Base-by-base conservation (phyloP, 2,113 vertebrate genomes). In the Menidia beryllina region DNA sequence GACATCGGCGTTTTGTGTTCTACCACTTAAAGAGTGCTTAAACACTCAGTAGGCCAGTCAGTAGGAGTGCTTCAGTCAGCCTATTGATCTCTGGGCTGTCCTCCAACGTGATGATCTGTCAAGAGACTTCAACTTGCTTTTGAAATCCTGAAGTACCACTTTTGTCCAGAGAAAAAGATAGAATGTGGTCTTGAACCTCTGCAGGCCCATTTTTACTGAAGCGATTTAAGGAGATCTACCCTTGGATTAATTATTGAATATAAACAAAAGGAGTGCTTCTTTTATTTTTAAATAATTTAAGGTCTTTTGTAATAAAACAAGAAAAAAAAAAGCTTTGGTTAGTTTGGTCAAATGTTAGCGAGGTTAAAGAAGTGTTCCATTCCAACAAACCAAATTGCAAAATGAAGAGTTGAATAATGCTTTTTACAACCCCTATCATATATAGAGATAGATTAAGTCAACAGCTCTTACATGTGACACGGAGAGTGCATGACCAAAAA, bases 21-120 rank as follows among this genome's bases (percentile, higher is more conserved):
- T 24, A 39, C 45, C n/a, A 45, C 65, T 24, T 61, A 4, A 58
- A 65, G 20, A 50, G 63, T 19, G 59, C 36, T 75, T 60, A 60
- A 60, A 67, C 17, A 7, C 41, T 23, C n/a, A n/a, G n/a, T n/a
- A n/a, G n/a, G 57, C 58, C 54, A 8, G 70, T 77, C 73, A 57
- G 51, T 20, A n/a, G 17, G 62, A 49, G 20, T 34, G 69, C 59
- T 53, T 27, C 38, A 82, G 49, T 53, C 54, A 14, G 26, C 5
- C 67, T 53, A 72, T 84, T 75, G 73, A 88, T 85, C 49, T 64
- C 8, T 48, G 27, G 27, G 11, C 51, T 77, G 64, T 71, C 82
- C 62, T 26, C 89, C 80, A 79, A 74, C 62, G 69, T 8, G 20
- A 81, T 67, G 67, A 61, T 50, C 81, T 63, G 67, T 55, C 38